A percentile compares a stretch with the other conserved stretches of the same genome.
phyloP scores from a whole-genome alignment of 2,888 invertebrate genomes.

The Bembecia ichneumoniformis region DNA sequence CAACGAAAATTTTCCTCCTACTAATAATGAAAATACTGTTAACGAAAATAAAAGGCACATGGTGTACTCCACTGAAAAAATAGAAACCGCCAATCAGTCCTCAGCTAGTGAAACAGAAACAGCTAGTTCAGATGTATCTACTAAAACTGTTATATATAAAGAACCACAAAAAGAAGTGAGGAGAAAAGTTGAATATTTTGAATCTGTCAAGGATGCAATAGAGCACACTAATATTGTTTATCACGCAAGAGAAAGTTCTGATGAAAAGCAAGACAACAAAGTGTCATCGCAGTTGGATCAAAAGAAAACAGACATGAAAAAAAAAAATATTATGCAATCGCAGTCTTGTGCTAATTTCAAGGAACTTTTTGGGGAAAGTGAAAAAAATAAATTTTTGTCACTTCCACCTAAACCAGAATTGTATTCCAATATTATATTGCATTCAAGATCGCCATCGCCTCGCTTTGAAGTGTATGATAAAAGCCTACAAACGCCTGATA shows the following conservation, averaged over 20 bases:
- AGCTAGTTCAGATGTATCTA: conserved; percentile 80
- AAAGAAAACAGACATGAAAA: conserved; percentile 27
- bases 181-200: conserved; percentile 85
- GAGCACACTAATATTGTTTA: conserved; percentile 63
- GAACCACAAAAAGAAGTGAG: conserved; percentile 76
- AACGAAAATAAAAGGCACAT: conserved; percentile 58
- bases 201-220: conserved; percentile 73
- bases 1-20: conserved; percentile 1
- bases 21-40: conserved; percentile 17
- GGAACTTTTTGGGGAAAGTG: conserved; percentile 85
- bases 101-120: conserved; percentile 80
- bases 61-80: conserved; percentile 36
- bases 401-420: conserved; percentile 59
- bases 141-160: conserved; percentile 77
- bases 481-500: conserved; percentile 65
- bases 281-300: conserved; percentile 15
- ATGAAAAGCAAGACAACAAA: conserved; percentile 45
- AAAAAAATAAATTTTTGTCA: conserved; percentile 72
- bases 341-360: conserved; percentile 83
- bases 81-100: conserved; percentile 45
- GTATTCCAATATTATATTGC: conserved; percentile 23
- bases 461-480: conserved; percentile 61
- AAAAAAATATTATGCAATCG: conserved; percentile 64
- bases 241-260: conserved; percentile 66
- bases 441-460: conserved; percentile 61